Conservation (phyloP, 2,888 invertebrate genomes). For the Phorcus lineatus region DNA sequence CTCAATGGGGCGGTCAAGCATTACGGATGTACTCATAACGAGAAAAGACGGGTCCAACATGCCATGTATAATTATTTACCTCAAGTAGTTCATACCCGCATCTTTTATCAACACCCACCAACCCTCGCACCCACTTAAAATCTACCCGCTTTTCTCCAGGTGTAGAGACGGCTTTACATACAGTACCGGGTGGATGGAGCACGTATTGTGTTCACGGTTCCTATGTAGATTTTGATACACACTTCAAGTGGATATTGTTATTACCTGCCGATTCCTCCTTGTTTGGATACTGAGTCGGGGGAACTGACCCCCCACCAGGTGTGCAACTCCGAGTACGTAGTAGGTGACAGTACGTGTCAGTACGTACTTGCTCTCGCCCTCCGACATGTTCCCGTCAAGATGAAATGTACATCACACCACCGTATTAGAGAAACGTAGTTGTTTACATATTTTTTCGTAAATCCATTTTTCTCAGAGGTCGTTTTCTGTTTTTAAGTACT, state of each 20-base stretch:
- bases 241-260: background rate
- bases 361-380: too few relatives aligned
- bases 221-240: slow-evolving; percentile 8
- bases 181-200: background rate
- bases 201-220: background rate
- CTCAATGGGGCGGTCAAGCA: background rate
- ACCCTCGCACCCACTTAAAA: background rate
- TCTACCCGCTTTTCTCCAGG: background rate
- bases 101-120: background rate
- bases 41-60: background rate
- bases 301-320: background rate
- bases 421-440: too few relatives aligned
- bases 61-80: background rate
- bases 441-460: too few relatives aligned
- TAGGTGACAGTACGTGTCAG: too few relatives aligned
- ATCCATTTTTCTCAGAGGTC: too few relatives aligned
- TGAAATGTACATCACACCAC: too few relatives aligned
- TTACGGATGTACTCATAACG: background rate
- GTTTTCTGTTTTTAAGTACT: too few relatives aligned
- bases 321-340: too few relatives aligned
- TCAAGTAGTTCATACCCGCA: background rate
- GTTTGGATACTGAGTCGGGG: background rate
- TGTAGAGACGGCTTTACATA: background rate
- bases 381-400: too few relatives aligned
- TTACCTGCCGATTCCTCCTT: background rate